phyloP scores from a whole-genome alignment of 2,797 vertebrate genomes.

The Propithecus perrieri region DNA sequence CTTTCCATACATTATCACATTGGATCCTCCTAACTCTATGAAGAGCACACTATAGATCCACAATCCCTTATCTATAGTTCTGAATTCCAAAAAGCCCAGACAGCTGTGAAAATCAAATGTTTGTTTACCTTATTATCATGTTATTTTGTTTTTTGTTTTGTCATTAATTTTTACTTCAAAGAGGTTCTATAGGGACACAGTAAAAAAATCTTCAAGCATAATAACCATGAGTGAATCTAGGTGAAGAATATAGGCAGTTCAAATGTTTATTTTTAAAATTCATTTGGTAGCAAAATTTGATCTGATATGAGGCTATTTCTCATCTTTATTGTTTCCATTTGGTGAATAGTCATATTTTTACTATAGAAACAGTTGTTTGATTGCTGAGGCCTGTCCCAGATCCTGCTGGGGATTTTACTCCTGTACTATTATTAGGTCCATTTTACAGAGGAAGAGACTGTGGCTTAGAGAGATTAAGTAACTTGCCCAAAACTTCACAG shows the following conservation, averaged over 20 bases:
- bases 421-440: neutral
- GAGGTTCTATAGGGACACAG: no score
- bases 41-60: neutral
- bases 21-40: neutral
- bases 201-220: neutral
- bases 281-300: neutral
- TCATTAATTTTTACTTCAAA: neutral
- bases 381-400: neutral
- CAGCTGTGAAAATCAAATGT: neutral
- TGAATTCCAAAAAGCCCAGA: neutral
- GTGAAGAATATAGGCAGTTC: neutral
- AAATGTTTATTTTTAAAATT: constrained; percentile 6
- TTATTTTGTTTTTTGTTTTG: neutral
- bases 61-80: neutral
- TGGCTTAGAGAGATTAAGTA: neutral
- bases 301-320: neutral
- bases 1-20: neutral
- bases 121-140: neutral
- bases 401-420: neutral
- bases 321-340: neutral
- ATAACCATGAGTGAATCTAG: neutral
- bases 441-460: neutral
- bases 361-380: neutral
- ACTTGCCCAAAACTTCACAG: neutral
- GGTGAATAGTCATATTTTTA: neutral